A percentile compares a stretch with the other conserved stretches of the same genome.
These are phyloP conservation scores for Meloe dianella DNA, from an alignment of 2,888 invertebrate genomes.

Conservation along the genomic window DNA sequence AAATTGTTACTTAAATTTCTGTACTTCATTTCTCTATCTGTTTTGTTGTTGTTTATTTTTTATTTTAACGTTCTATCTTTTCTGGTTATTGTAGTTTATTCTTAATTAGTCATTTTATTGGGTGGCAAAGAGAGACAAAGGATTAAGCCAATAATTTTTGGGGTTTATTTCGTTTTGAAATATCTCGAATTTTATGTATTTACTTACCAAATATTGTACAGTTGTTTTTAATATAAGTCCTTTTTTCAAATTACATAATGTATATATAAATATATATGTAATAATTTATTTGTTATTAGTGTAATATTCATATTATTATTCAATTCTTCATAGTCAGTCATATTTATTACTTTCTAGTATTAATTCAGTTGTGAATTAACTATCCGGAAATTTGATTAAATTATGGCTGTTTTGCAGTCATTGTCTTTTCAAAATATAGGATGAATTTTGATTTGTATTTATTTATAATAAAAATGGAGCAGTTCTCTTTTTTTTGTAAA, in stretches of 20 bases:
- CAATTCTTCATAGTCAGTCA: constrained; percentile 29
- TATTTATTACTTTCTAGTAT: constrained; percentile 30
- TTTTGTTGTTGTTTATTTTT: constrained; percentile 13
- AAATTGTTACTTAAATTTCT: constrained; percentile 50
- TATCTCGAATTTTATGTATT: constrained; percentile 25
- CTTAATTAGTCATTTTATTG: too few relatives aligned
- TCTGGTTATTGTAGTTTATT: background rate
- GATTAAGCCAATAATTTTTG: constrained; percentile 37
- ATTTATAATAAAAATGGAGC: constrained; percentile 36
- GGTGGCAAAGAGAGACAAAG: too few relatives aligned
- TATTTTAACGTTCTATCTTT: constrained; percentile 19
- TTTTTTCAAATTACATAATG: constrained; percentile 17
- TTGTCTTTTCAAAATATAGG: constrained; percentile 13
- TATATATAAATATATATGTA: constrained; percentile 38
- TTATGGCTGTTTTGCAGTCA: constrained; percentile 26
- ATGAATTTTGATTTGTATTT: constrained; percentile 26
- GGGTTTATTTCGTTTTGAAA: background rate
- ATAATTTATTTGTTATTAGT: constrained; percentile 37
- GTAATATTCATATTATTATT: constrained; percentile 15
- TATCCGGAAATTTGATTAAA: constrained; percentile 14
- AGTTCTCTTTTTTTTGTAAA: constrained; percentile 36
- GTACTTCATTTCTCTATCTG: constrained; percentile 13
- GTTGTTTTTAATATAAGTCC: constrained; percentile 24
- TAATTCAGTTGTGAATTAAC: constrained; percentile 14
- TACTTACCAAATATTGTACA: constrained; percentile 37